Conservation (phyloP, 2,888 invertebrate genomes). For the Leptinotarsa haldemani region DNA sequence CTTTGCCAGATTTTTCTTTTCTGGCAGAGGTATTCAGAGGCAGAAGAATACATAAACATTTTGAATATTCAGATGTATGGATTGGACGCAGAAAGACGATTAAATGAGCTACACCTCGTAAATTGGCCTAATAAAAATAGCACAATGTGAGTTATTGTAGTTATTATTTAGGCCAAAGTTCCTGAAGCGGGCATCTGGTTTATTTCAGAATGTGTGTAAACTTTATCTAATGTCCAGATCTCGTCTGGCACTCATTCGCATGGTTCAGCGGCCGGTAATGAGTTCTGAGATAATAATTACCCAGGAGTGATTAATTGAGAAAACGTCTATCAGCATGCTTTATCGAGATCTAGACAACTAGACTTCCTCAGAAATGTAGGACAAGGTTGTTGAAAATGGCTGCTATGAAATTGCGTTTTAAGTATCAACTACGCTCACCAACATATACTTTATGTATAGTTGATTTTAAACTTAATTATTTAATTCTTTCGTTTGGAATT, state of each 20-base stretch:
- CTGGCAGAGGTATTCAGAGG: background rate
- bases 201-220: slow-evolving; percentile 32
- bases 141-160: slow-evolving; percentile 20
- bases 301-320: slow-evolving; percentile 16
- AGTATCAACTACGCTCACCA: too few species aligned
- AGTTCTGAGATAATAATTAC: slow-evolving; percentile 15
- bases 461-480: too few species aligned
- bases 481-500: too few species aligned
- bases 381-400: background rate
- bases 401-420: background rate
- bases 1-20: background rate
- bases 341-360: slow-evolving; percentile 3
- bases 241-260: slow-evolving; percentile 14
- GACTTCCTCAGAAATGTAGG: slow-evolving; percentile 4
- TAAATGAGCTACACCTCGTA: slow-evolving; percentile 3
- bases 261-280: slow-evolving; percentile 14
- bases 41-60: background rate
- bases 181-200: slow-evolving; percentile 32
- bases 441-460: too few species aligned
- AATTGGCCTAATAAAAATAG: slow-evolving; percentile 17
- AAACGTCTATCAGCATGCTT: slow-evolving; percentile 7
- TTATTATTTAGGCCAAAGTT: slow-evolving; percentile 35
- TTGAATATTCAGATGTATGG: background rate
- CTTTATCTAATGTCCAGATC: slow-evolving; percentile 28
- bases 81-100: slow-evolving; percentile 5